phyloP scores from a whole-genome alignment of 2,797 vertebrate genomes.

The Pangasius larnaudii region DNA sequence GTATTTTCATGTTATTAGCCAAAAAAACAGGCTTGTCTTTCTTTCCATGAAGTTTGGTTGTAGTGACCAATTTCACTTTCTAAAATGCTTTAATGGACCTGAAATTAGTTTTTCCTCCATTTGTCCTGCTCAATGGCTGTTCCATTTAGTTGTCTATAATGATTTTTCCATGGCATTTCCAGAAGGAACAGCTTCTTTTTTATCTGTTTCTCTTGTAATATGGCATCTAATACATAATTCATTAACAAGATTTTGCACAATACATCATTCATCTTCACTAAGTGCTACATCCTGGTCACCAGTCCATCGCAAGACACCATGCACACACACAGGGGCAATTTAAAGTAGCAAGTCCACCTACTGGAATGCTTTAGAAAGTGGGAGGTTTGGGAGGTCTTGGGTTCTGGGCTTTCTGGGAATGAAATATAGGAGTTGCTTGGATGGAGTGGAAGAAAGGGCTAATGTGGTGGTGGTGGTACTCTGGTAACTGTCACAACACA shows the following conservation, averaged over 20 bases:
- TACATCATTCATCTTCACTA: slow-evolving; percentile 9
- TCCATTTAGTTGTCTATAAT: slow-evolving; percentile 30
- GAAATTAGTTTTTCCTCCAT: slow-evolving; percentile 38
- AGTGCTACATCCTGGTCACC: not conserved
- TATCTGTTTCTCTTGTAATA: slow-evolving; percentile 23
- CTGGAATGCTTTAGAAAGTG: not conserved
- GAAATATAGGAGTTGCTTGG: slow-evolving; percentile 48
- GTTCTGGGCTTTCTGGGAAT: slow-evolving; percentile 38
- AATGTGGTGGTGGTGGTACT: slow-evolving; percentile 34
- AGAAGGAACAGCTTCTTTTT: not conserved
- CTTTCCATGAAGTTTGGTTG: not conserved
- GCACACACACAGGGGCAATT: not conserved
- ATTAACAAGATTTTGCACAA: not conserved
- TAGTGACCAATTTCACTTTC: slow-evolving; percentile 4
- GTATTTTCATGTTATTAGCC: not conserved
- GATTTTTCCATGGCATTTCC: slow-evolving; percentile 33
- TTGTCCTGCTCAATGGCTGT: slow-evolving; percentile 39
- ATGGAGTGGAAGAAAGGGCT: slow-evolving; percentile 32
- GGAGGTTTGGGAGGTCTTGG: slow-evolving; percentile 21
- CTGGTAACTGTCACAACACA: slow-evolving; percentile 62
- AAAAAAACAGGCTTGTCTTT: not conserved
- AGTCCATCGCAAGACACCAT: not conserved
- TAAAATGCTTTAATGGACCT: slow-evolving; percentile 24
- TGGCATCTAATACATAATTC: not conserved
- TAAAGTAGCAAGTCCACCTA: slow-evolving; percentile 3